Conservation (phyloP, 1,140 invertebrate genomes). For the Diploscapter pachys region DNA sequence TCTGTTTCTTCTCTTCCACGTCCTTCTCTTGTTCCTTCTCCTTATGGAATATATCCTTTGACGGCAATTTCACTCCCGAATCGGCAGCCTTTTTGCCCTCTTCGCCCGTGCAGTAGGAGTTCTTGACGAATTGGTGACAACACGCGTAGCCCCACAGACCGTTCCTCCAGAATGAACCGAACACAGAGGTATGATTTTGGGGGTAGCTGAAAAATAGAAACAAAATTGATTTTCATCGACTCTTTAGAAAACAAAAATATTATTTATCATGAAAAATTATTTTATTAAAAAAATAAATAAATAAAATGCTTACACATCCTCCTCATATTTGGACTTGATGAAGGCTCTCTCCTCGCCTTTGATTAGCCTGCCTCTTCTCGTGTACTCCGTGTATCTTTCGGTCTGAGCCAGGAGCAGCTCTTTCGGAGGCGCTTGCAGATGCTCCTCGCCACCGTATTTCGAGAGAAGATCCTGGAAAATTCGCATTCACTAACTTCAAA, state of each 20-base stretch:
- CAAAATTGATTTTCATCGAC: too few relatives aligned
- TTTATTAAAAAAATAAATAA: too few relatives aligned
- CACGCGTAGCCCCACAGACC: conserved; percentile 90
- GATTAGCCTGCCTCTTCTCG: conserved; percentile 79
- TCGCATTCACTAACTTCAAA: not conserved
- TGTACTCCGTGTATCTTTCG: conserved; percentile 93
- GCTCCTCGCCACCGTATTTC: conserved; percentile 58
- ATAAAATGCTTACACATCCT: conserved; percentile 68
- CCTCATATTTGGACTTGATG: conserved; percentile 85
- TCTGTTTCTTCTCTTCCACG: conserved; percentile 15
- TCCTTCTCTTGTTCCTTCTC: conserved; percentile 4
- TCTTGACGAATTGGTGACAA: conserved; percentile 87
- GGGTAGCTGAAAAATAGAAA: conserved; percentile 33
- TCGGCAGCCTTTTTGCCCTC: conserved; percentile 62
- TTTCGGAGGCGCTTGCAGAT: conserved; percentile 79
- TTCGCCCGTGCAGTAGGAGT: conserved; percentile 73
- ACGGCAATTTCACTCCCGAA: conserved; percentile 1
- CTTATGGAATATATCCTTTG: not conserved
- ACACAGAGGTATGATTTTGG: conserved; percentile 69
- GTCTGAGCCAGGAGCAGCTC: conserved; percentile 86
- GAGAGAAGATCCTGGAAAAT: conserved; percentile 16
- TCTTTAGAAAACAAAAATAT: too few relatives aligned
- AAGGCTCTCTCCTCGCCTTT: conserved; percentile 81
- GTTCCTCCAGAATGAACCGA: conserved; percentile 88
- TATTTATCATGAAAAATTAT: too few relatives aligned